phyloP scores from a whole-genome alignment of 2,888 invertebrate species.

The Myopa testacea region DNA sequence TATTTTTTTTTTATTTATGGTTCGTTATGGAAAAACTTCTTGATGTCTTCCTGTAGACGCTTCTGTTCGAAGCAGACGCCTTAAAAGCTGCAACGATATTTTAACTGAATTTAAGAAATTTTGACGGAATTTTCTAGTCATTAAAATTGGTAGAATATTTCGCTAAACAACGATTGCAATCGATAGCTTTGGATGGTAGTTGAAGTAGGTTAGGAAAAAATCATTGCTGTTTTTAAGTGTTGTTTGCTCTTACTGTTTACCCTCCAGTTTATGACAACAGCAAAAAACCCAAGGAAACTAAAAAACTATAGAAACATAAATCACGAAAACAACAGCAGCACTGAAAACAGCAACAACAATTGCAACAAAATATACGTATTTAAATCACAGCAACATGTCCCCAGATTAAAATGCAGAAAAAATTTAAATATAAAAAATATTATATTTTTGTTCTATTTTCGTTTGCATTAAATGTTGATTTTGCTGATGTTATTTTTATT shows the following conservation, averaged over 20 bases:
- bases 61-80: neutral
- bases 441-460: neutral
- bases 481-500: constrained; percentile 1
- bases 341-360: neutral
- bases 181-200: neutral
- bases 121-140: neutral
- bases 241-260: neutral
- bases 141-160: neutral
- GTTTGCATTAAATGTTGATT: neutral
- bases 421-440: neutral
- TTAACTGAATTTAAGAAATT: neutral
- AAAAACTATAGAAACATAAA: neutral
- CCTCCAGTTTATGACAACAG: neutral
- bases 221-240: constrained; percentile 10
- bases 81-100: constrained; percentile 2
- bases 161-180: neutral
- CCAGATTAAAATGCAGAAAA: neutral
- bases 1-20: no score
- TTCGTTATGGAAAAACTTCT: no score
- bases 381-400: no score
- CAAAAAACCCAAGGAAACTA: neutral
- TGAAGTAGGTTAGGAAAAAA: neutral
- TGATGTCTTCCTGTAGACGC: no score
- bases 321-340: neutral
- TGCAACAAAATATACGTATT: no score